These are phyloP conservation scores for Perizoma flavofasciatum DNA, from an alignment of 2,888 invertebrate species.

Conservation along the genomic window DNA sequence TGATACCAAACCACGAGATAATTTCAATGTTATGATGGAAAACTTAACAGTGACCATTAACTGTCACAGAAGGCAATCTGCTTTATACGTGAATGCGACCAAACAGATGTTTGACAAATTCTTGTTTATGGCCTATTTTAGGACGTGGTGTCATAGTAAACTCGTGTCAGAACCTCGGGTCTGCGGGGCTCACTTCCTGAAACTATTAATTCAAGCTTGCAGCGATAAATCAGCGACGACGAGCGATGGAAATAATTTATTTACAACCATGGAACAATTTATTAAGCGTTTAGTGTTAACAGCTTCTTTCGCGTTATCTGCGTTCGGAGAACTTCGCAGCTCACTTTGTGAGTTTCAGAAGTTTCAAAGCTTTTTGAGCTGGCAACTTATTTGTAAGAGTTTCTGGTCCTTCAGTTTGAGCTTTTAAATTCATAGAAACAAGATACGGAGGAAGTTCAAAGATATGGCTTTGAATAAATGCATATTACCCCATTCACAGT, in stretches of 20 bases:
- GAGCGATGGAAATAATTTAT: constrained; percentile 65
- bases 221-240: constrained; percentile 60
- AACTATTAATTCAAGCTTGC: constrained; percentile 63
- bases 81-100: constrained; percentile 16
- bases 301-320: constrained; percentile 44
- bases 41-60: too few relatives aligned
- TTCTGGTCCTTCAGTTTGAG: neutral
- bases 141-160: constrained; percentile 46
- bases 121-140: constrained; percentile 52
- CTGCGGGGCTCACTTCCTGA: constrained; percentile 58
- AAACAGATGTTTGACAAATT: constrained; percentile 38
- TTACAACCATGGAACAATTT: constrained; percentile 57
- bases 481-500: too few relatives aligned
- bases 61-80: neutral
- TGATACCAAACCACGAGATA: too few relatives aligned
- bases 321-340: constrained; percentile 9
- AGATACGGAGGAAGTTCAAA: neutral
- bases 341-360: constrained; percentile 17
- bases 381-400: constrained; percentile 7
- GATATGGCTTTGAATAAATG: neutral
- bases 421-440: neutral
- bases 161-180: constrained; percentile 42
- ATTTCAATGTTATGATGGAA: too few relatives aligned
- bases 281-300: constrained; percentile 57
- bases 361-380: constrained; percentile 10